Evolutionary conservation across 1,140 invertebrate genomes (phyloP).

Genomic region (Plodia interpunctella): DNA sequence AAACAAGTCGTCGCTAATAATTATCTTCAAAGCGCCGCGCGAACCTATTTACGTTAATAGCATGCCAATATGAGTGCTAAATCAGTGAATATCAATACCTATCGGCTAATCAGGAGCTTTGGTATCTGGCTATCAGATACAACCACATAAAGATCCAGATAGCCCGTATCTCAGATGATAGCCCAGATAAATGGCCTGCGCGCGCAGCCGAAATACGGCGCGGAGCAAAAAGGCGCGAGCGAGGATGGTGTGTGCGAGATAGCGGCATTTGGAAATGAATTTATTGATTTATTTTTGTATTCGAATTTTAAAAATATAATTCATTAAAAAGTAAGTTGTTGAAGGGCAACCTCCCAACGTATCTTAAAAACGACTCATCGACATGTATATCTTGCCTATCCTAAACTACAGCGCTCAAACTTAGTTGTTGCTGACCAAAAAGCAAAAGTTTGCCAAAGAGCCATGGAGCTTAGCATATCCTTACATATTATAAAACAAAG

Average conservation of each 20-base stretch:
- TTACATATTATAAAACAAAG: no score
- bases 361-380: no score
- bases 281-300: no score
- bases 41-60: neutral
- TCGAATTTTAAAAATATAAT: no score
- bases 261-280: slow-evolving; percentile 14
- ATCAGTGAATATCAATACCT: slow-evolving; percentile 35
- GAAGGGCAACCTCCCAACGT: no score
- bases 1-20: neutral
- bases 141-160: slow-evolving; percentile 61
- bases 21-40: neutral
- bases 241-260: slow-evolving; percentile 35
- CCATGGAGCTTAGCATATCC: no score
- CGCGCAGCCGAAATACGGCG: slow-evolving; percentile 68
- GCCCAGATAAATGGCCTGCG: slow-evolving; percentile 59
- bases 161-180: slow-evolving; percentile 67
- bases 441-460: no score
- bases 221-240: slow-evolving; percentile 59
- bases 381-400: no score
- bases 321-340: no score
- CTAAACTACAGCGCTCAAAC: no score
- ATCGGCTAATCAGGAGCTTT: slow-evolving; percentile 61
- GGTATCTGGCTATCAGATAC: slow-evolving; percentile 61
- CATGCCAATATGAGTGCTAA: slow-evolving; percentile 9
- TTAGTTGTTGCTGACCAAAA: no score